These are phyloP conservation scores for Heterotis niloticus DNA, from an alignment of 2,113 vertebrate genomes.

Conservation along the genomic window DNA sequence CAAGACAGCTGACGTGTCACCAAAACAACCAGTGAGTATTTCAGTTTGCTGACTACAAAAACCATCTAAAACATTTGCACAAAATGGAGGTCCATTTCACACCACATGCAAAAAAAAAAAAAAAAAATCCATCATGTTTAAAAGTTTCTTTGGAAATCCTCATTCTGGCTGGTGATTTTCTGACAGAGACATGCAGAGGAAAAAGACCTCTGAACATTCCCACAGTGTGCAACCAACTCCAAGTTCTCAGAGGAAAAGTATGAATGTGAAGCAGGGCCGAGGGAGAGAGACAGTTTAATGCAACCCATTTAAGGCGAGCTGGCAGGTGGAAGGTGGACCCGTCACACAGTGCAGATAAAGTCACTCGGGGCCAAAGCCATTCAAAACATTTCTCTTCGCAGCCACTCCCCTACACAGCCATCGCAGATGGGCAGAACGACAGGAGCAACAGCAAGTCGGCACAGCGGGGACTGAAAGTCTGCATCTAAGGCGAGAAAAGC, in stretches of 20 bases:
- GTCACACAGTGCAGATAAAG: conserved; percentile 23
- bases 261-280: conserved; percentile 22
- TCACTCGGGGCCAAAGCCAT: neutral
- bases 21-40: neutral
- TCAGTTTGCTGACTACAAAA: neutral
- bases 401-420: neutral
- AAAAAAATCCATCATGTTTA: neutral
- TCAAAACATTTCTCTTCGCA: conserved; percentile 34
- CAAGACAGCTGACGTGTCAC: conserved; percentile 5
- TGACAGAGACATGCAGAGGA: conserved; percentile 9
- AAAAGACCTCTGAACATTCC: conserved; percentile 3
- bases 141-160: neutral
- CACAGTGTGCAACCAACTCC: neutral
- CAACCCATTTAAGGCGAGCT: conserved; percentile 31
- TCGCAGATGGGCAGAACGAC: neutral
- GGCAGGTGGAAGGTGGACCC: conserved; percentile 28
- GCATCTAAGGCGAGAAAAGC: too few species aligned
- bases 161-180: neutral
- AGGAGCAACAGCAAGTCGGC: neutral
- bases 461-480: neutral
- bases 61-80: conserved; percentile 20
- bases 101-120: neutral
- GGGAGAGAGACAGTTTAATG: conserved; percentile 27
- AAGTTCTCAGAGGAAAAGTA: conserved; percentile 5
- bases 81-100: neutral